Evolutionary conservation across 2,888 invertebrate genomes (phyloP).

Genomic region (Cheilosia vulpina): DNA sequence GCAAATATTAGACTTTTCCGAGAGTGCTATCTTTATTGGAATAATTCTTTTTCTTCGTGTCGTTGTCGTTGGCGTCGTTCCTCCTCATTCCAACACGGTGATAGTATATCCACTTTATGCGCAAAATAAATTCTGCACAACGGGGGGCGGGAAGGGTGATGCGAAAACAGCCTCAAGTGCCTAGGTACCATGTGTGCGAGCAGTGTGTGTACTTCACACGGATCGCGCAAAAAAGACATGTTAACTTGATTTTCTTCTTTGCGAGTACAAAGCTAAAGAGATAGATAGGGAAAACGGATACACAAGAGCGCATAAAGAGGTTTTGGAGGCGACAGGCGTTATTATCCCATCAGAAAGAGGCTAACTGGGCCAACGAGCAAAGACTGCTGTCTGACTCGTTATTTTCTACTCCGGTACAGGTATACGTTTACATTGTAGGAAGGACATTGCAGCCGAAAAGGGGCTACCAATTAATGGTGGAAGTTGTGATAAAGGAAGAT

Average conservation of each 20-base stretch:
- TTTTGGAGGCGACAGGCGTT: slow-evolving; percentile 61
- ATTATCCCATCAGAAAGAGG: slow-evolving; percentile 67
- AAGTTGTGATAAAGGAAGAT: not conserved
- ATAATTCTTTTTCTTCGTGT: slow-evolving; percentile 54
- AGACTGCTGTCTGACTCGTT: slow-evolving; percentile 14
- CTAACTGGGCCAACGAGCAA: slow-evolving; percentile 69
- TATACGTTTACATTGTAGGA: not conserved
- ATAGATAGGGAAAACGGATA: slow-evolving; percentile 29
- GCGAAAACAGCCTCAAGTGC: slow-evolving; percentile 59
- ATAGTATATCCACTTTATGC: slow-evolving; percentile 2
- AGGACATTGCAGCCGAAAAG: slow-evolving; percentile 30
- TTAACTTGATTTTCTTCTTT: slow-evolving; percentile 65
- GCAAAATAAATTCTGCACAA: slow-evolving; percentile 50
- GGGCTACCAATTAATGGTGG: not conserved
- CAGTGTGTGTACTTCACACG: slow-evolving; percentile 47
- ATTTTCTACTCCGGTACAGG: not conserved
- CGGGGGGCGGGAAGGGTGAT: not conserved
- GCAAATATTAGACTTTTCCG: slow-evolving; percentile 72
- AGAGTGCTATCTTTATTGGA: slow-evolving; percentile 74
- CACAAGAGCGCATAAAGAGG: slow-evolving; percentile 51
- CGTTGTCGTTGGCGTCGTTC: not conserved
- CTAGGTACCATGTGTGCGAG: slow-evolving; percentile 47
- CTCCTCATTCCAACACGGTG: not conserved
- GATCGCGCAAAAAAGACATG: slow-evolving; percentile 59
- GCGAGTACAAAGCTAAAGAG: slow-evolving; percentile 51